Evolutionary conservation across 1,140 invertebrate species (phyloP), one percentile per base, ranked within the genome.

Genomic region (Hyphantria cunea): DNA sequence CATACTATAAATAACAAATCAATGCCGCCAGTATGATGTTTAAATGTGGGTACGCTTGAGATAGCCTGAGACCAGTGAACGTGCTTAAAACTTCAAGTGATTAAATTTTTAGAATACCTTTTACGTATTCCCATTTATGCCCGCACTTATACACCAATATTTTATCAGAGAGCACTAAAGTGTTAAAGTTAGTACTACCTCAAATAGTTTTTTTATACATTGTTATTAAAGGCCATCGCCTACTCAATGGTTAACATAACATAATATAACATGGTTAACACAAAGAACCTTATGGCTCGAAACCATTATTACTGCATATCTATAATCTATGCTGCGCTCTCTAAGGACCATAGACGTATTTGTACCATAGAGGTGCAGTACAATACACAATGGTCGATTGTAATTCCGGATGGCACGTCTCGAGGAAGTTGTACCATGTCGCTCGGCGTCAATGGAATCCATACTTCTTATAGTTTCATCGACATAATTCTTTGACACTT

Each of bases 381-480:
- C 50, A 59, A 47, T 41, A 39, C 34, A 44, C 41, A 45, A 64
- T 55, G 64, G 41, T 44, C 71, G 71, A 72, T 82, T 82, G 76
- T 79, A 63, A 82, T 82, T 78, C 80, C 63, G 70, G 48, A 48
- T 60, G 67, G 42, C 60, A 64, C 55, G 64, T 66, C 12, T 49
- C 66, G 67, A 74, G 76, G 76, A 82, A 68, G 56, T 60, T 60
- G 56, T 60, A 50, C 17, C 31, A 50, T 60, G 56, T 60, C 47
- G 47, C 25, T 8, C 56, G 34, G 12, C 37, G 41, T 14, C 42
- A 25, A 42, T 10, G 48, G 56, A 60, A 50, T 60, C 56, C 55
- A 59, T 56, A 47, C 14, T 56, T 56, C 53, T 56, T 56, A 42
- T 59, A n/a, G 11, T 25, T 14, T 33, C 55, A 34, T 32, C 55